Conservation (phyloP, 2,888 invertebrate genomes). For the Aspidiotus destructor region DNA sequence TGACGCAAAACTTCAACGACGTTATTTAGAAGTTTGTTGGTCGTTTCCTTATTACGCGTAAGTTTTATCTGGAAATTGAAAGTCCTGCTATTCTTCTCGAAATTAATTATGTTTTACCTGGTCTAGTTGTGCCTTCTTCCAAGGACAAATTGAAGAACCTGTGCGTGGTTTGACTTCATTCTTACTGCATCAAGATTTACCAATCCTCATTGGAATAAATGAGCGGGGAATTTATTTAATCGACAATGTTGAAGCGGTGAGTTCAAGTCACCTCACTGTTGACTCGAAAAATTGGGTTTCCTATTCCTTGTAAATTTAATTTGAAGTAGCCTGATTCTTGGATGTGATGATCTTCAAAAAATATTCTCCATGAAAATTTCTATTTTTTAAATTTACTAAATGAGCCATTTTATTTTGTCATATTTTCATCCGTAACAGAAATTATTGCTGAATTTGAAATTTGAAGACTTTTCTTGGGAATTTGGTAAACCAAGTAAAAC, state of each 20-base stretch:
- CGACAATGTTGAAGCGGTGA: slow-evolving; percentile 72
- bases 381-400: not conserved
- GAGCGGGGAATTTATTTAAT: slow-evolving; percentile 74
- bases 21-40: slow-evolving; percentile 85
- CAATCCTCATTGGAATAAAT: slow-evolving; percentile 81
- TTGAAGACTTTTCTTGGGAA: slow-evolving; percentile 87
- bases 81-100: not conserved
- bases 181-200: slow-evolving; percentile 75
- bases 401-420: not conserved
- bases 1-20: slow-evolving; percentile 70
- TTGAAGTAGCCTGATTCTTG: no score
- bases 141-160: slow-evolving; percentile 89
- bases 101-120: slow-evolving; percentile 13
- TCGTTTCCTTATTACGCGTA: slow-evolving; percentile 83
- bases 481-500: slow-evolving; percentile 78
- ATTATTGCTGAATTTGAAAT: slow-evolving; percentile 70
- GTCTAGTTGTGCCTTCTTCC: slow-evolving; percentile 81
- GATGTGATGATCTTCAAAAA: not conserved
- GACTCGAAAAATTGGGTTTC: no score
- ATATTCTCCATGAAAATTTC: not conserved
- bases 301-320: no score
- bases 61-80: slow-evolving; percentile 37
- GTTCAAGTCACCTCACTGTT: slow-evolving; percentile 39
- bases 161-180: slow-evolving; percentile 73
- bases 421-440: slow-evolving; percentile 49